Conservation (phyloP, 2,797 vertebrate genomes). For the Enteromius trimaculatus region DNA sequence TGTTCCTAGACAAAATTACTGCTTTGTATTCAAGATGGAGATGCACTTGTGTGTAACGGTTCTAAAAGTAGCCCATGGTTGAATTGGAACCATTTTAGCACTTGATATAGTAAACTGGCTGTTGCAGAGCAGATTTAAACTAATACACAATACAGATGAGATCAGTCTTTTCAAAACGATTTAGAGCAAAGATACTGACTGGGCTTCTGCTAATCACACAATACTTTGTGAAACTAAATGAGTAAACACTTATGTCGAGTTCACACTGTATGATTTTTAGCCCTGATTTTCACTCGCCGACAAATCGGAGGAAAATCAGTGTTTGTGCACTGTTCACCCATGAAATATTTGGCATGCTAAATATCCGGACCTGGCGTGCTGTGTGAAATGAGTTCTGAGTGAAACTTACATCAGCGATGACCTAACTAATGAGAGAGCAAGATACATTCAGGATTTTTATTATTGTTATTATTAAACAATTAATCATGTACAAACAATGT, state of each 20-base stretch:
- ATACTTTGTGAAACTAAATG: neutral
- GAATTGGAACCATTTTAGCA: conserved; percentile 43
- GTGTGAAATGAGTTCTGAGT: too few relatives aligned
- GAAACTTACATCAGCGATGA: too few relatives aligned
- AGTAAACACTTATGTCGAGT: neutral
- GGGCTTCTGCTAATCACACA: conserved; percentile 34
- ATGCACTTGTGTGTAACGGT: neutral
- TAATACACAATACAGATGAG: neutral
- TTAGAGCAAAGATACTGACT: conserved; percentile 14
- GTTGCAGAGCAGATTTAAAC: neutral
- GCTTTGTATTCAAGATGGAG: conserved; percentile 5
- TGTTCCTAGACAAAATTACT: neutral
- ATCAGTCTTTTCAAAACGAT: neutral
- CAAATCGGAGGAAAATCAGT: too few relatives aligned
- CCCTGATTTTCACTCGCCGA: too few relatives aligned
- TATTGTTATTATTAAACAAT: too few relatives aligned
- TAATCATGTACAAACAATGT: too few relatives aligned
- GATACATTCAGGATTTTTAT: too few relatives aligned
- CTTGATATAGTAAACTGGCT: conserved; percentile 1
- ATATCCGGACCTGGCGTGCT: too few relatives aligned
- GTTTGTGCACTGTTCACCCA: too few relatives aligned
- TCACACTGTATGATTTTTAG: too few relatives aligned
- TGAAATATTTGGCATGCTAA: too few relatives aligned
- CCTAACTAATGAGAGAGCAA: too few relatives aligned
- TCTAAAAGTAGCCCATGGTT: conserved; percentile 27